Base-by-base conservation (phyloP, 2,888 invertebrate species). In the Patella ulyssiponensis region DNA sequence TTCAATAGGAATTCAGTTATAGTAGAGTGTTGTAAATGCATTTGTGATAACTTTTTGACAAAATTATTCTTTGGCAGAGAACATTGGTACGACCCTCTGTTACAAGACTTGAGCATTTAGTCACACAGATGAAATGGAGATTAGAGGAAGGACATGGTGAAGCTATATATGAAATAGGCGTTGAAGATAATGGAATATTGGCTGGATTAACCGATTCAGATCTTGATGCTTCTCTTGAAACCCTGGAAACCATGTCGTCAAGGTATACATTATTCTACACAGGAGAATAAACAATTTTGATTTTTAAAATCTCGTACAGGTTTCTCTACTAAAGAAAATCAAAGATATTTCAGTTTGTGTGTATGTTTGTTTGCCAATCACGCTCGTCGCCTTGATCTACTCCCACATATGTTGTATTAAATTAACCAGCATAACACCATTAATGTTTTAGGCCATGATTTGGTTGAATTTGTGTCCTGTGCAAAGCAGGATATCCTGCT, bases 111-210 rank as follows among this genome's bases (percentile, higher is more conserved):
- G 97, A 99, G 92, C 99, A 99, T 92, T 93, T 99, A 53, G 97
- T 99, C 27, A 99, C 99, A 0, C 99, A 99, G 94, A 94, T 99
- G 94, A 99, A 99, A 93, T 99, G 99, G 99, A 94, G 99, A 0
- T 93, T 99, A 14, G 94, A 97, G 0, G 97, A 98, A 92, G 97
- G 99, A 52, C 96, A 97, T 84, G 99, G 99, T 0, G 96, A 97
- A 91, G 98, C 98, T 0, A 97, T 99, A 82, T 99, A 99, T 92
- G 98, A 98, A 92, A 96, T 99, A 74, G 99, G 99, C 12, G 92
- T 92, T 33, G 91, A 90, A 77, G 92, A 92, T 82, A 90, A 88
- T 84, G 98, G 98, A 0, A 94, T 95, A 75, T 93, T 98, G 84
- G 94, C 96, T 14, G 99, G 99, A 4, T 93, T 99, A 9, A 94